phyloP scores from a whole-genome alignment of 2,113 vertebrate genomes.

The Leucopsar rothschildi region DNA sequence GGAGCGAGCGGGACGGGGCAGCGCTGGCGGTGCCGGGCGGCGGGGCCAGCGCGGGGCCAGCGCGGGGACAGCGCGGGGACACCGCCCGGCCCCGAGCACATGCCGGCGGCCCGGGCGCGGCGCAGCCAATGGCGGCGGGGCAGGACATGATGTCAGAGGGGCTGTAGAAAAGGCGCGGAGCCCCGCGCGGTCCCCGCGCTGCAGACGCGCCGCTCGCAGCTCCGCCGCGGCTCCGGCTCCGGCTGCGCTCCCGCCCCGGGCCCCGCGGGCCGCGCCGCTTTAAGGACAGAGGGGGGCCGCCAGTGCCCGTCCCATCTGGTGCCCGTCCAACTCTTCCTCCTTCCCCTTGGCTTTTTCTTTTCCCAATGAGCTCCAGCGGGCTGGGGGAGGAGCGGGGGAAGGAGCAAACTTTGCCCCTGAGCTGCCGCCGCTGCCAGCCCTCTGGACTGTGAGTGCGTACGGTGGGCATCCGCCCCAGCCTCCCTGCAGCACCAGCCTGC shows the following conservation, averaged over 20 bases:
- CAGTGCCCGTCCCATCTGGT: conserved; percentile 41
- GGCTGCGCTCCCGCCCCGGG: conserved; percentile 11
- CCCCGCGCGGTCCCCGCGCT: conserved; percentile 81
- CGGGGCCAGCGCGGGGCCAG: background rate
- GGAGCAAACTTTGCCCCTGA: conserved; percentile 61
- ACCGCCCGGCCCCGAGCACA: conserved; percentile 68
- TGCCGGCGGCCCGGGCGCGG: conserved; percentile 69
- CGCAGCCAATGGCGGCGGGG: conserved; percentile 84
- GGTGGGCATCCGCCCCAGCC: conserved; percentile 62
- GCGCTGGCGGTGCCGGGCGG: background rate
- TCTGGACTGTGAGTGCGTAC: conserved; percentile 65
- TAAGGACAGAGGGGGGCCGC: conserved; percentile 33
- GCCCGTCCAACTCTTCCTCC: conserved; percentile 51
- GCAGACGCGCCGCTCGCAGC: conserved; percentile 77
- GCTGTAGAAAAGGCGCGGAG: conserved; percentile 96
- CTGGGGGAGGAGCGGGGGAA: conserved; percentile 63
- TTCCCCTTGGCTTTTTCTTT: conserved; percentile 44
- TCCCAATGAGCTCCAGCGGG: conserved; percentile 56
- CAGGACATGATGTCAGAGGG: conserved; percentile 88
- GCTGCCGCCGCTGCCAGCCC: conserved; percentile 54
- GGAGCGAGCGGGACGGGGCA: background rate
- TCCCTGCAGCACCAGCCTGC: conserved; percentile 2
- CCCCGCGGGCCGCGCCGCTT: conserved; percentile 38
- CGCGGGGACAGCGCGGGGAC: background rate
- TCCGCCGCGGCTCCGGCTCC: conserved; percentile 66